phyloP scores from a whole-genome alignment of 2,888 invertebrate genomes.

The Platycheirus albimanus region DNA sequence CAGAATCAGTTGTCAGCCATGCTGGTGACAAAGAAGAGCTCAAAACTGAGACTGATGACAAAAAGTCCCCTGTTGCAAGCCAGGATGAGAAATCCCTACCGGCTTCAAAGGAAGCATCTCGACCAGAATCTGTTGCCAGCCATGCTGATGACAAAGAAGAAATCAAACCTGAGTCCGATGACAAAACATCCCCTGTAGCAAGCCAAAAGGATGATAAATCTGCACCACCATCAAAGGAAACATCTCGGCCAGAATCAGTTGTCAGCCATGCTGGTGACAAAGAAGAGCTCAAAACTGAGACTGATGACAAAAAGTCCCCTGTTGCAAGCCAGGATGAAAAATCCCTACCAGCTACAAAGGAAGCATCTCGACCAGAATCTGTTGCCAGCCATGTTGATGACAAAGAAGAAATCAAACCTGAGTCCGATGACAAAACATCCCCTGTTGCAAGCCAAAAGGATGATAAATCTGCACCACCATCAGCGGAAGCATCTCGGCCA shows the following conservation, averaged over 20 bases:
- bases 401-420: not conserved
- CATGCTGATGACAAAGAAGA: conserved; percentile 1
- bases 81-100: conserved; percentile 41
- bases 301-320: not conserved
- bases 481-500: conserved; percentile 63
- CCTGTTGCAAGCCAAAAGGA: conserved; percentile 29
- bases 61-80: conserved; percentile 3
- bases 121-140: conserved; percentile 66
- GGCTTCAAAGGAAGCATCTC: conserved; percentile 56
- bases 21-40: not conserved
- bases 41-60: not conserved
- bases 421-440: not conserved
- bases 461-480: conserved; percentile 35
- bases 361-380: not conserved
- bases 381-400: not conserved
- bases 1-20: not conserved
- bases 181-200: not conserved
- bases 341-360: not conserved
- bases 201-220: not conserved
- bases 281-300: not conserved
- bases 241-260: not conserved
- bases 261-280: conserved; percentile 24
- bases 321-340: not conserved
- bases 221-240: conserved; percentile 2
- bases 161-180: not conserved